Evolutionary conservation across 2,797 vertebrate genomes (phyloP), one percentile per base, ranked within the genome.

Genomic region (Rhabdomys pumilio): DNA sequence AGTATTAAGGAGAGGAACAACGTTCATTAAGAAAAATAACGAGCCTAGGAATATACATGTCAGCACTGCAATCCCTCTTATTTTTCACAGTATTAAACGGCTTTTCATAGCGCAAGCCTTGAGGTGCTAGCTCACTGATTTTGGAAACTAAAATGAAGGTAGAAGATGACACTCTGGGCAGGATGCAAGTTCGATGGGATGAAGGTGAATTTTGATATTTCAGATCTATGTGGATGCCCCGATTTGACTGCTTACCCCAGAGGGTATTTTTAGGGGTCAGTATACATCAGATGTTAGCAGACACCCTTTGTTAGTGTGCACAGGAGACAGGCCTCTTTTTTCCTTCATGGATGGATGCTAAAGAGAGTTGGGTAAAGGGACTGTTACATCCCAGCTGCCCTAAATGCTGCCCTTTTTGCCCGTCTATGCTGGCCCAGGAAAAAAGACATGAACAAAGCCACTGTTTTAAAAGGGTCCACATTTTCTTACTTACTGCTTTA

Each of bases 91-190:
- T 1, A 47, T 81, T 81, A 90, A 92, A 96, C 57, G 90, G 6
- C 20, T 81, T 94, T 94, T 97, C 93, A 90, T 97, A 91, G 93
- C 69, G 38, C 63, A 34, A 44, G 84, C 47, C n/a, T 59, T 79
- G 73, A 82, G 87, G 73, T 79, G 55, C 38, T 75, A 8, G 72
- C 96, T 97, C 95, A 92, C 38, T 6, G 83, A 95, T 90, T 93
- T 97, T 96, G 94, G 92, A 94, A 94, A 94, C 38, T 83, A 93
- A 96, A 97, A 95, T 92, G 12, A 86, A 95, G 53, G 90, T 24
- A 82, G 73, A 72, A 63, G 29, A 73, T 50, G n/a, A 84, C 34
- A 4, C 10, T 73, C 15, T 14, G 41, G 53, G 79, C 17, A 82
- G 19, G 55, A 31, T 41, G 31, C 57, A 86, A 80, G 84, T 89